phyloP scores from a whole-genome alignment of 2,888 invertebrate species.

The Euplexia lucipara region DNA sequence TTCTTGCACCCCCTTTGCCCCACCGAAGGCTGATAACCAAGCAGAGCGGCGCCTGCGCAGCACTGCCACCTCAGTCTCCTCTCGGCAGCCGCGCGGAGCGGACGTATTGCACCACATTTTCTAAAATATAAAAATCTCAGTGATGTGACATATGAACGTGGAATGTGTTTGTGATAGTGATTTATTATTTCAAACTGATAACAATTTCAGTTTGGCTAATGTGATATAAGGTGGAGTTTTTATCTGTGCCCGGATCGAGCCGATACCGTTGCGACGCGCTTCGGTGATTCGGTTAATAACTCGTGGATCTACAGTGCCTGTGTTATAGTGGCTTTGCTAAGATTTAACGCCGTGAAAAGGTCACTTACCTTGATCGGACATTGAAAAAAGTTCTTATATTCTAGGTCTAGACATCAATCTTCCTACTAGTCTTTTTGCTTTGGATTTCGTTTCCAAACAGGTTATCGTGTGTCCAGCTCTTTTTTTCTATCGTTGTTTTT shows the following conservation, averaged over 20 bases:
- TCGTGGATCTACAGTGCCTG: slow-evolving; percentile 84
- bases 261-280: slow-evolving; percentile 88
- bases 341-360: slow-evolving; percentile 87
- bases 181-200: slow-evolving; percentile 68
- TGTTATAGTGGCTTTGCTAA: slow-evolving; percentile 85
- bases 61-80: slow-evolving; percentile 83
- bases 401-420: slow-evolving; percentile 50
- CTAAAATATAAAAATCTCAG: slow-evolving; percentile 65
- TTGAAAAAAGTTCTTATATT: slow-evolving; percentile 63
- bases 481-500: slow-evolving; percentile 44
- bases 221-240: slow-evolving; percentile 71
- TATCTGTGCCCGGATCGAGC: slow-evolving; percentile 73
- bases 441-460: slow-evolving; percentile 69
- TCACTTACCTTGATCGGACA: slow-evolving; percentile 87
- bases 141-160: slow-evolving; percentile 74
- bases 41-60: slow-evolving; percentile 85
- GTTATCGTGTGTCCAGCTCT: slow-evolving; percentile 59
- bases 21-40: slow-evolving; percentile 87
- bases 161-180: slow-evolving; percentile 68
- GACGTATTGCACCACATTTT: slow-evolving; percentile 70
- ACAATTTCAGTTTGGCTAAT: slow-evolving; percentile 71
- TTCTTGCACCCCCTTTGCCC: slow-evolving; percentile 80
- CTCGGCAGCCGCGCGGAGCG: slow-evolving; percentile 73
- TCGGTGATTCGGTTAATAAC: slow-evolving; percentile 87
- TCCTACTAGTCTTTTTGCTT: slow-evolving; percentile 61